A percentile compares a stretch with the other conserved stretches of the same genome.
phyloP scores from a whole-genome alignment of 1,140 invertebrate genomes.

The Saccostrea echinata region DNA sequence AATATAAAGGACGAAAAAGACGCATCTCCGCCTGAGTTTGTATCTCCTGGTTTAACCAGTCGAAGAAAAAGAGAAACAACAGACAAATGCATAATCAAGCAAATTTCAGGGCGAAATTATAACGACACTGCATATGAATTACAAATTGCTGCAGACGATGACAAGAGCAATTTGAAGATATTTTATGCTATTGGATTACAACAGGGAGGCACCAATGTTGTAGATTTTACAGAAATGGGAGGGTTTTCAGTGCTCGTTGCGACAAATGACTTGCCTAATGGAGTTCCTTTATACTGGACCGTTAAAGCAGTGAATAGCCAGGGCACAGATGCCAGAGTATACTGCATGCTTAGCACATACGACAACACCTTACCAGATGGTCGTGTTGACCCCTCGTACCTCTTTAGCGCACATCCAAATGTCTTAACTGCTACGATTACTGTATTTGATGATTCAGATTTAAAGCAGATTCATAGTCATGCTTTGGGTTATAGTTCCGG shows the following conservation, averaged over 20 bases:
- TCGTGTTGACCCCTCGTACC: conserved; percentile 55
- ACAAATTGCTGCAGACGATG: conserved; percentile 56
- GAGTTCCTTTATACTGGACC: conserved; percentile 63
- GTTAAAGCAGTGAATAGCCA: conserved; percentile 62
- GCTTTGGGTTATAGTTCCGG: conserved; percentile 60
- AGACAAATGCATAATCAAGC: conserved; percentile 55
- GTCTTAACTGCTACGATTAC: conserved; percentile 57
- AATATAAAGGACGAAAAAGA: conserved; percentile 52
- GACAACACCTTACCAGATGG: conserved; percentile 66
- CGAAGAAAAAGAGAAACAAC: conserved; percentile 44
- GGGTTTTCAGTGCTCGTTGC: conserved; percentile 49
- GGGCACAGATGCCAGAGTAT: conserved; percentile 43
- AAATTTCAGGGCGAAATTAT: conserved; percentile 54
- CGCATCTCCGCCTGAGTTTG: conserved; percentile 46
- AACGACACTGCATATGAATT: conserved; percentile 63
- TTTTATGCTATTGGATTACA: conserved; percentile 63
- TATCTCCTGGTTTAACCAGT: conserved; percentile 41
- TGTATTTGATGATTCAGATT: conserved; percentile 59
- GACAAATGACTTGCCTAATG: conserved; percentile 51
- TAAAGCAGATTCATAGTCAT: conserved; percentile 47
- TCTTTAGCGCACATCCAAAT: conserved; percentile 58
- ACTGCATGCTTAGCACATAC: conserved; percentile 59
- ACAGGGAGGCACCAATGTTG: conserved; percentile 60
- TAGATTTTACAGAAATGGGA: conserved; percentile 61
- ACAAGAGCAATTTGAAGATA: conserved; percentile 60